Evolutionary conservation across 1,140 invertebrate genomes (phyloP), one percentile per base, ranked within the genome.

Genomic region (Triops cancriformis): DNA sequence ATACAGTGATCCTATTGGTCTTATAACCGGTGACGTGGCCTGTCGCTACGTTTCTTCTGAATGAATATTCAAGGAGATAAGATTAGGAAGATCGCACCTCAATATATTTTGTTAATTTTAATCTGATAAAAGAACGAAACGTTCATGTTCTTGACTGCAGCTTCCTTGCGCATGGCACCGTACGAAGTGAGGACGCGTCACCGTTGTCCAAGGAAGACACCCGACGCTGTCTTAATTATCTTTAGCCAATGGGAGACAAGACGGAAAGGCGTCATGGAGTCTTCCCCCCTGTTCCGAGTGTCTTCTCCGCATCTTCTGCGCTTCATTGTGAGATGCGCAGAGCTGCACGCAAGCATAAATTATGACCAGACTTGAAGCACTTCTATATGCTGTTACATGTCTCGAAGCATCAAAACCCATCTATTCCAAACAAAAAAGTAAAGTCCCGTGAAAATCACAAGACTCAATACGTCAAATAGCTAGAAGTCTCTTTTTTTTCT

Each of bases 241-340:
- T 64, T 64, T 23, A 64, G 51, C 51, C 51, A 64, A 64, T 64
- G 23, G 51, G 23, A 64, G n/a, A 64, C 51, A 14, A 64, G 51
- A 64, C 51, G 18, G 51, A 23, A 64, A 64, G 51, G 51, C 51
- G 51, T 64, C 51, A 18, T n/a, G 23, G 51, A 64, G 51, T 64
- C 51, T 64, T 64, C 51, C 51, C 51, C 14, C 6, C 51, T 64
- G 51, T 64, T 37, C 31, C 51, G 51, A 23, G 51, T 64, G 51
- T 64, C 51, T 64, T 64, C 51, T 64, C 14, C 51, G 51, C 51
- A 64, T 64, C 51, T 64, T 18, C 51, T 64, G 51, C 51, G 51
- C 51, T 64, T 64, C 51, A 64, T 64, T 64, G 51, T 23, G 51
- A 23, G 51, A 64, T 64, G 51, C 51, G 51, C 51, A 64, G 51